Evolutionary conservation across 2,888 invertebrate genomes (phyloP).

Genomic region (Cerastoderma edule): DNA sequence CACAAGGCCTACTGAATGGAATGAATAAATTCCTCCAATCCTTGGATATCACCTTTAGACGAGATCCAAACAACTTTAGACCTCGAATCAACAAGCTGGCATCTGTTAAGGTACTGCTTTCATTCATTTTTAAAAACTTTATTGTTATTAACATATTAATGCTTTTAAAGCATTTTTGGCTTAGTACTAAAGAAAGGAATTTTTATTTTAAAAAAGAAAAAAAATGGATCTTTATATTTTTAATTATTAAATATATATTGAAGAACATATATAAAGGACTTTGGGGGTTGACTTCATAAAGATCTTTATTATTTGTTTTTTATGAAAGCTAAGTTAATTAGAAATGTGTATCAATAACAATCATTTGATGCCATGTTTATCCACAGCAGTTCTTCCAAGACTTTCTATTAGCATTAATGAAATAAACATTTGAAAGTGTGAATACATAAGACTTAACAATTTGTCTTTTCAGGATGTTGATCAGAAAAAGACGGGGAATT

Average conservation of each 20-base stretch:
- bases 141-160: background rate
- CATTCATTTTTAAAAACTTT: background rate
- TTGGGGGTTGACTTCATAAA: background rate
- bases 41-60: constrained; percentile 97
- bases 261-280: background rate
- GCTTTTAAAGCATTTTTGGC: background rate
- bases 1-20: constrained; percentile 94
- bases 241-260: background rate
- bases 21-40: constrained; percentile 99
- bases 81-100: constrained; percentile 98
- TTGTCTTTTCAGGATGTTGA: constrained; percentile 91
- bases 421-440: background rate
- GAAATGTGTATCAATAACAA: too few species aligned
- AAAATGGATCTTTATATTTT: background rate
- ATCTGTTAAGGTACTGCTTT: constrained; percentile 92
- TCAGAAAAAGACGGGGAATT: constrained; percentile 98
- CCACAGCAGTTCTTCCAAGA: background rate
- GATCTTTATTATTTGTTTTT: background rate
- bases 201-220: background rate
- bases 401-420: background rate
- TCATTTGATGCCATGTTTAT: background rate
- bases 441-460: background rate
- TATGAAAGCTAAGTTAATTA: too few species aligned
- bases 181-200: background rate
- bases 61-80: constrained; percentile 99